These are phyloP conservation scores for Limnephilus marmoratus DNA, from an alignment of 2,888 invertebrate genomes.

Conservation along the genomic window DNA sequence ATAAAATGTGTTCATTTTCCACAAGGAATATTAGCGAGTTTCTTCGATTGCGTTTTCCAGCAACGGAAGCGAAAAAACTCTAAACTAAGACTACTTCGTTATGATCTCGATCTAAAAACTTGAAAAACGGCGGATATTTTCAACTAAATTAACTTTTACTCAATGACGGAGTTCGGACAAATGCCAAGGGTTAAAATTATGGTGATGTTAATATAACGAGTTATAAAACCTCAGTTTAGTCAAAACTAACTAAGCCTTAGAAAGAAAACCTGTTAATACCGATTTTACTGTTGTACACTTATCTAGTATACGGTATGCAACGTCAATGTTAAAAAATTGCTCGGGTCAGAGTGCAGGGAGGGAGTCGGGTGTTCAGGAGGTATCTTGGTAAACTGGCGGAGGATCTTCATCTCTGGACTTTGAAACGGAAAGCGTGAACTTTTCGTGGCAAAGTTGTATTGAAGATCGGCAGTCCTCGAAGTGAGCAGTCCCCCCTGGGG, in stretches of 20 bases:
- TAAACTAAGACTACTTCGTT: conserved; percentile 29
- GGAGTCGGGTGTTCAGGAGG: neutral
- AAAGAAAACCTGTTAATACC: conserved; percentile 37
- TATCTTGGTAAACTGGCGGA: too few relatives aligned
- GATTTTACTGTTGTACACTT: neutral
- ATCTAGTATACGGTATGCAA: neutral
- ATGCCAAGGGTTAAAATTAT: neutral
- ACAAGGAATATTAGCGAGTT: conserved; percentile 37
- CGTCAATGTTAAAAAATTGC: neutral
- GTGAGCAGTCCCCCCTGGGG: too few relatives aligned
- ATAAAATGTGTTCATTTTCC: conserved; percentile 37
- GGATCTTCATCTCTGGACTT: too few relatives aligned
- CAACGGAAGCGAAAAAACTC: conserved; percentile 45
- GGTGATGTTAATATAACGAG: neutral
- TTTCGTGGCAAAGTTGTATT: too few relatives aligned
- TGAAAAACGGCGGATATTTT: conserved; percentile 37
- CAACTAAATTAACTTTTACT: conserved; percentile 45
- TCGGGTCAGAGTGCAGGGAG: neutral
- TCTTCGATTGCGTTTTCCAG: conserved; percentile 26
- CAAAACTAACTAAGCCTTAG: conserved; percentile 25
- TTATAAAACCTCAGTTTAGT: too few relatives aligned
- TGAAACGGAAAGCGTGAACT: too few relatives aligned
- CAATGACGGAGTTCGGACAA: conserved; percentile 48
- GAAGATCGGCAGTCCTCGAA: too few relatives aligned
- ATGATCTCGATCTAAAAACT: conserved; percentile 58